These are phyloP conservation scores for Campopleginae sp. DNA, from an alignment of 2,888 invertebrate genomes.

Conservation along the genomic window DNA sequence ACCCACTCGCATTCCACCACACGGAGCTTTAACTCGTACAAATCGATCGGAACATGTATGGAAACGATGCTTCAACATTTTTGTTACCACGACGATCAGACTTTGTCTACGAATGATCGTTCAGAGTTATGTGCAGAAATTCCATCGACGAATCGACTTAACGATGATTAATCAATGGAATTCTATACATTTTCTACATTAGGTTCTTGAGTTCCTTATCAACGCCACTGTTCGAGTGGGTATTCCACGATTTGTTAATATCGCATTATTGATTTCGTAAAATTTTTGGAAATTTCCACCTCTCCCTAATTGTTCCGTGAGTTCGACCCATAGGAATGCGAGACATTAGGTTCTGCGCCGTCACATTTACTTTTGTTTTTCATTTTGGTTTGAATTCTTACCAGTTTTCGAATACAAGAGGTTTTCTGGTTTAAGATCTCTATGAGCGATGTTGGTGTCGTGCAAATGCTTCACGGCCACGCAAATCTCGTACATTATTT, in stretches of 20 bases:
- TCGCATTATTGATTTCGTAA: not conserved
- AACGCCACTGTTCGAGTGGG: not conserved
- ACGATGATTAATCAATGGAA: not conserved
- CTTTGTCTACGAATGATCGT: not conserved
- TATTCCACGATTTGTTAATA: not conserved
- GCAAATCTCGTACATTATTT: slow-evolving; percentile 98
- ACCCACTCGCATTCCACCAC: slow-evolving; percentile 43
- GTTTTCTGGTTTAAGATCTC: slow-evolving; percentile 99
- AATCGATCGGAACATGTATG: slow-evolving; percentile 38
- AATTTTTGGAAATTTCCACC: not conserved
- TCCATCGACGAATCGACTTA: not conserved
- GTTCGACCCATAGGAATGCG: not conserved
- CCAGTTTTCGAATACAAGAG: slow-evolving; percentile 93
- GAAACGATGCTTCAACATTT: slow-evolving; percentile 10
- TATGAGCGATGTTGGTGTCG: slow-evolving; percentile 97
- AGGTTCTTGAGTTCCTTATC: not conserved
- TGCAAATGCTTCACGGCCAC: slow-evolving; percentile 97
- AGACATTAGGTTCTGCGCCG: not conserved
- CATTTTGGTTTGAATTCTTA: slow-evolving; percentile 68
- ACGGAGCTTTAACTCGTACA: slow-evolving; percentile 12
- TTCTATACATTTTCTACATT: not conserved
- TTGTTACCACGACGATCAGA: slow-evolving; percentile 10
- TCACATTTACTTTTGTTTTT: not conserved
- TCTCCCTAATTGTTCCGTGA: not conserved
- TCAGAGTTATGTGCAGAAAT: not conserved